Conservation (phyloP, 37 sponge, comb jelly and placozoan genomes). For the Geodia barretti region DNA sequence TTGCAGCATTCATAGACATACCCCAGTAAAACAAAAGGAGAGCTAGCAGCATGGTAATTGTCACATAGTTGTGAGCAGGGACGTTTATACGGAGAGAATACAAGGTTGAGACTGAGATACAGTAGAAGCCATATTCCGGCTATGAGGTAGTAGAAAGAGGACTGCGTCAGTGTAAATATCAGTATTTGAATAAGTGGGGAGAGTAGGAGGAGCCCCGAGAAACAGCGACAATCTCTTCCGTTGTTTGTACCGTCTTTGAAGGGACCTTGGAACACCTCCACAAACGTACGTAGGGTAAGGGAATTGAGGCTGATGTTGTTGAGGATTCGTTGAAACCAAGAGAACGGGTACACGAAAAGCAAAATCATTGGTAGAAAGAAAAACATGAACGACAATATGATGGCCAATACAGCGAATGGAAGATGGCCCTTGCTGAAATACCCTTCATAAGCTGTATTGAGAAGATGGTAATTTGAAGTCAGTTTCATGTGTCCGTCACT, state of each 20-base stretch:
- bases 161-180: background rate
- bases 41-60: too few species aligned
- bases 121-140: background rate
- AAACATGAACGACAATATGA: background rate
- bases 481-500: background rate
- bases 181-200: background rate
- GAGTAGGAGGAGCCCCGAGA: background rate
- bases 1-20: too few species aligned
- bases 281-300: background rate
- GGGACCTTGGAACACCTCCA: constrained; percentile 20
- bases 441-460: background rate
- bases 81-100: background rate
- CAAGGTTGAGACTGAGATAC: background rate
- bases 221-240: background rate
- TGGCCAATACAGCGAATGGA: background rate
- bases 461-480: background rate
- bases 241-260: constrained; percentile 11
- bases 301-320: background rate
- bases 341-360: background rate
- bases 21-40: too few species aligned
- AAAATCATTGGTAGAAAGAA: background rate
- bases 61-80: background rate
- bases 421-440: background rate
- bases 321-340: background rate
- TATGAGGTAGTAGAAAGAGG: background rate